A percentile compares a stretch with the other conserved stretches of the same genome.
These are phyloP conservation scores for Buathra laborator DNA, from an alignment of 2,888 invertebrate genomes.

Conservation along the genomic window DNA sequence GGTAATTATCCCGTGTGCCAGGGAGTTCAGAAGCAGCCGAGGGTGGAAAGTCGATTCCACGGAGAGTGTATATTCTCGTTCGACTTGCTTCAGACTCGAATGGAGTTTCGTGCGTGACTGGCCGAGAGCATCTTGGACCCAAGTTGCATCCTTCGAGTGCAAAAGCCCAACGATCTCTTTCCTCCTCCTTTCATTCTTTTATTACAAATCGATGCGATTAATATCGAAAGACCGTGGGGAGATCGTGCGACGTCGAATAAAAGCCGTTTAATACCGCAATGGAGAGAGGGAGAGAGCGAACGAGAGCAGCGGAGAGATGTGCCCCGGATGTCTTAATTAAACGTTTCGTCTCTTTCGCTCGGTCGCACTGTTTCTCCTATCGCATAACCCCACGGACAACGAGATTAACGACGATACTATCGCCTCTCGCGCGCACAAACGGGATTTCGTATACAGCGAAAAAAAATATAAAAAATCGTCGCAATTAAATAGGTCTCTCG, in stretches of 20 bases:
- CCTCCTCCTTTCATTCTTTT: slow-evolving; percentile 29
- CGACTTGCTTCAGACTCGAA: slow-evolving; percentile 14
- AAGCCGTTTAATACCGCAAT: slow-evolving; percentile 55
- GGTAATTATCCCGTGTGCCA: slow-evolving; percentile 52
- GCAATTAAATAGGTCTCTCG: slow-evolving; percentile 50
- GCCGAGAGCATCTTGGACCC: not conserved
- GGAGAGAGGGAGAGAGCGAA: slow-evolving; percentile 12
- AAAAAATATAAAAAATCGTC: slow-evolving; percentile 45
- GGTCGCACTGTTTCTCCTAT: slow-evolving; percentile 27
- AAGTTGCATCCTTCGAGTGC: slow-evolving; percentile 12
- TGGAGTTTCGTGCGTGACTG: slow-evolving; percentile 43
- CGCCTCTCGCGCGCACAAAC: slow-evolving; percentile 40
- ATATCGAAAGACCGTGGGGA: slow-evolving; percentile 49
- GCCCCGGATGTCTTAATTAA: slow-evolving; percentile 66
- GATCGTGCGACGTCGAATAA: slow-evolving; percentile 57
- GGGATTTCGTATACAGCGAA: slow-evolving; percentile 42
- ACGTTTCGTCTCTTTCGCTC: slow-evolving; percentile 39
- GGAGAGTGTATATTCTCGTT: slow-evolving; percentile 25
- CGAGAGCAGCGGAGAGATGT: slow-evolving; percentile 13
- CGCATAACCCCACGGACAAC: slow-evolving; percentile 44
- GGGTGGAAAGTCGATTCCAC: slow-evolving; percentile 19
- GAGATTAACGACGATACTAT: slow-evolving; percentile 63
- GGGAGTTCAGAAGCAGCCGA: slow-evolving; percentile 28
- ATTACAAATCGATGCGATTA: slow-evolving; percentile 68
- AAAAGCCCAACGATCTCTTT: slow-evolving; percentile 23